A percentile compares a stretch with the other conserved stretches of the same genome.
These are phyloP conservation scores for Penaeus monodon DNA, from an alignment of 2,888 invertebrate genomes.

Conservation along the genomic window DNA sequence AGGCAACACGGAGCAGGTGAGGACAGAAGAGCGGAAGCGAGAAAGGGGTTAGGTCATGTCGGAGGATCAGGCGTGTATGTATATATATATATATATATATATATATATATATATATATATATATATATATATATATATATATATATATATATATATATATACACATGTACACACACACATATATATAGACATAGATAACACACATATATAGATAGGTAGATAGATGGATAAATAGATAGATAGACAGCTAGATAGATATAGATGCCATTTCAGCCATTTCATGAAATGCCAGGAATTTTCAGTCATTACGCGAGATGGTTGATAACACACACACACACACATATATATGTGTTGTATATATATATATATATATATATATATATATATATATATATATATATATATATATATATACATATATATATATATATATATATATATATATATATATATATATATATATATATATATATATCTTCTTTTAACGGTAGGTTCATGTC, in stretches of 20 bases:
- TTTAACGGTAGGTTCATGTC: too few relatives aligned
- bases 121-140: background rate
- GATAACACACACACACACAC: too few relatives aligned
- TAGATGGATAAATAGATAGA: background rate
- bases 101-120: background rate
- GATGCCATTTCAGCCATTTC: too few relatives aligned
- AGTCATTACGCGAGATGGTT: too few relatives aligned
- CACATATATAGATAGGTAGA: background rate
- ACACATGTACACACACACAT: background rate
- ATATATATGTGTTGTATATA: background rate
- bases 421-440: background rate
- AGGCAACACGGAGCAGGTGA: too few relatives aligned
- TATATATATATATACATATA: slow-evolving; percentile 5
- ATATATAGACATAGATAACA: background rate
- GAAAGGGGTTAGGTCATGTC: too few relatives aligned
- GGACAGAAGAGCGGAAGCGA: too few relatives aligned
- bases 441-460: too few relatives aligned
- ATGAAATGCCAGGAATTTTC: too few relatives aligned
- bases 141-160: background rate
- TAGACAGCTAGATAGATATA: background rate
- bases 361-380: slow-evolving; percentile 1
- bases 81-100: background rate
- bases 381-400: slow-evolving; percentile 11
- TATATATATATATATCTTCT: too few relatives aligned
- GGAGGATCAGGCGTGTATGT: background rate